Base-by-base conservation (phyloP, 2,888 invertebrate genomes). In the Agrochola macilenta region DNA sequence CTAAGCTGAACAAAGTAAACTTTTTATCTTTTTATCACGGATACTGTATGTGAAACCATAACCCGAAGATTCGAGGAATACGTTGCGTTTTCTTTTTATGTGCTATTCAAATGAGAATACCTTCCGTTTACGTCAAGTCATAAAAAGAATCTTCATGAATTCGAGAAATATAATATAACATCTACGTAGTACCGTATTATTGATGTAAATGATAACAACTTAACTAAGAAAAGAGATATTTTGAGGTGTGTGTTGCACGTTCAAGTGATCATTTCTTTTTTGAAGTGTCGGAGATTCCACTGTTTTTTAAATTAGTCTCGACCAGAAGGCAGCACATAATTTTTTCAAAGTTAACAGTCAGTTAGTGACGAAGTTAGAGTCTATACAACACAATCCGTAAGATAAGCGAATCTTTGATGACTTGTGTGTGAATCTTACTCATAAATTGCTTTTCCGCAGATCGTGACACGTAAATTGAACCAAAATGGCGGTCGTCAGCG, bases 51-150 rank as follows among this genome's bases (percentile, higher is more conserved):
- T 81, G 79, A 85, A 83, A 86, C 80, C 76, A 74, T 80, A 81
- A 61, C 78, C 65, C 9, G 58, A 74, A 79, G 61, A 82, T 84
- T 82, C 72, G 71, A 79, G 79, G 79, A 84, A 84, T 75, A 82
- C 75, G 83, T 87, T 80, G 84, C 87, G 83, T 90, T 89, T 88
- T 83, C 86, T 91, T 74, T 91, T 92, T 92, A 93, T 92, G 91
- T 89, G 85, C 91, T 93, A 93, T 93, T 93, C 92, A 93, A 93
- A 93, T 93, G 90, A 89, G 90, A 87, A 85, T 89, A 85, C 88
- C 89, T 90, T 89, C 87, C 87, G 85, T 88, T 91, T 92, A 89
- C 89, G 88, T 89, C 86, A 88, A 89, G 88, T 89, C 91, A 87
- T 93, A 93, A 93, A 85, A 78, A 74, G 12, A 68, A 65, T 73